A percentile compares a stretch with the other conserved stretches of the same genome.
Conservation (phyloP, 2,888 invertebrate genomes). For the Meiosimyza decipiens region DNA sequence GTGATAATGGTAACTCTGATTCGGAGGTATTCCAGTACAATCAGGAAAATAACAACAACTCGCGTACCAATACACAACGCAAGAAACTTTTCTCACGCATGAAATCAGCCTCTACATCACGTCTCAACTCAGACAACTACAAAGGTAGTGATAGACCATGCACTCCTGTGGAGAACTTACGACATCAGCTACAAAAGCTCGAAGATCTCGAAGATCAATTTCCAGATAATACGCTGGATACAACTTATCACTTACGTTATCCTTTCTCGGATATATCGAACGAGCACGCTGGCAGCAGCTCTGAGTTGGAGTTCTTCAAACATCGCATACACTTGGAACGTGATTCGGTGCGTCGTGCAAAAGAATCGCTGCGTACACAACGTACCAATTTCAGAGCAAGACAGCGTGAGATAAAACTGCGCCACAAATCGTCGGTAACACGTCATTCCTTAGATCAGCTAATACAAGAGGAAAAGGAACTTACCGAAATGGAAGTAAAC, state of each 20-base stretch:
- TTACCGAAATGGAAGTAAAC: slow-evolving; percentile 86
- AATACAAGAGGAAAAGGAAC: slow-evolving; percentile 80
- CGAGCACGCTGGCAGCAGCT: slow-evolving; percentile 67
- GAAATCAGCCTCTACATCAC: slow-evolving; percentile 77
- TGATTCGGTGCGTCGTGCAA: slow-evolving; percentile 85
- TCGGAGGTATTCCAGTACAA: slow-evolving; percentile 65
- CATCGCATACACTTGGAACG: slow-evolving; percentile 84
- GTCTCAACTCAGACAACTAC: slow-evolving; percentile 70
- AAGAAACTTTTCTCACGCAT: slow-evolving; percentile 77
- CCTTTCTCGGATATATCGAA: slow-evolving; percentile 78
- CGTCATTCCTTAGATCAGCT: slow-evolving; percentile 63
- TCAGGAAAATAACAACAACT: slow-evolving; percentile 67
- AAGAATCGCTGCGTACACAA: slow-evolving; percentile 78
- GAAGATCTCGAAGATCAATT: slow-evolving; percentile 87
- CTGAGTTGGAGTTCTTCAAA: slow-evolving; percentile 85
- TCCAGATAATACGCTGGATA: slow-evolving; percentile 76
- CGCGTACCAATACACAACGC: slow-evolving; percentile 61
- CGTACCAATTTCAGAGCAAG: slow-evolving; percentile 75
- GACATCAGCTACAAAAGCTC: slow-evolving; percentile 82
- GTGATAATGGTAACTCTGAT: slow-evolving; percentile 66
- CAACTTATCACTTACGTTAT: slow-evolving; percentile 82
- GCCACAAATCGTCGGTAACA: slow-evolving; percentile 57
- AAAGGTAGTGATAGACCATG: slow-evolving; percentile 69
- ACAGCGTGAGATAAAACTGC: slow-evolving; percentile 71
- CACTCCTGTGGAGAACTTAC: slow-evolving; percentile 82